Evolutionary conservation across 2,797 vertebrate species (phyloP).

Genomic region (Cuniculus paca): DNA sequence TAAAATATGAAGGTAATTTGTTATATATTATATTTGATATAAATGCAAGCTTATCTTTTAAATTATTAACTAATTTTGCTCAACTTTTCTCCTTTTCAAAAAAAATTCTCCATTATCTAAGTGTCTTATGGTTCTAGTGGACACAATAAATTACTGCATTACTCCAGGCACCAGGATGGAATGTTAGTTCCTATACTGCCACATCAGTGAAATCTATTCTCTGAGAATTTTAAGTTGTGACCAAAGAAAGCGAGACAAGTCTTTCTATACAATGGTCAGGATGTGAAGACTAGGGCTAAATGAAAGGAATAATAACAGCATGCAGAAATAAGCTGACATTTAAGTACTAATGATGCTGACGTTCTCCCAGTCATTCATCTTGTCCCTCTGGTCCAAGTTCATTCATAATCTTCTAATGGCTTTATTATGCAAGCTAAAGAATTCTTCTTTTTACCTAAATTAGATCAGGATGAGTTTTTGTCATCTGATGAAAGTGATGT

Average conservation of each 20-base stretch:
- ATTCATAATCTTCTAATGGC: not conserved
- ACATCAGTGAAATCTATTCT: not conserved
- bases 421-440: not conserved
- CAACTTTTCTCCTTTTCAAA: not conserved
- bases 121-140: not conserved
- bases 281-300: not conserved
- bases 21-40: not conserved
- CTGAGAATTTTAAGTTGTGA: not conserved
- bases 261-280: not conserved
- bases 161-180: not conserved
- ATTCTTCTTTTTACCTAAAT: not conserved
- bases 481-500: not conserved
- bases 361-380: not conserved
- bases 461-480: not conserved
- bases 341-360: not conserved
- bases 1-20: not conserved
- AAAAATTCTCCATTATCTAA: not conserved
- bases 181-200: accelerated
- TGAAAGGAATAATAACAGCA: not conserved
- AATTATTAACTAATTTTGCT: not conserved
- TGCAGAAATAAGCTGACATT: not conserved
- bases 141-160: not conserved
- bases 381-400: not conserved
- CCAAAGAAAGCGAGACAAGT: not conserved
- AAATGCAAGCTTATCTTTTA: not conserved